A percentile compares a stretch with the other conserved stretches of the same genome.
These are phyloP conservation scores for Limnephilus auricula DNA, from an alignment of 2,888 invertebrate species.

Conservation along the genomic window DNA sequence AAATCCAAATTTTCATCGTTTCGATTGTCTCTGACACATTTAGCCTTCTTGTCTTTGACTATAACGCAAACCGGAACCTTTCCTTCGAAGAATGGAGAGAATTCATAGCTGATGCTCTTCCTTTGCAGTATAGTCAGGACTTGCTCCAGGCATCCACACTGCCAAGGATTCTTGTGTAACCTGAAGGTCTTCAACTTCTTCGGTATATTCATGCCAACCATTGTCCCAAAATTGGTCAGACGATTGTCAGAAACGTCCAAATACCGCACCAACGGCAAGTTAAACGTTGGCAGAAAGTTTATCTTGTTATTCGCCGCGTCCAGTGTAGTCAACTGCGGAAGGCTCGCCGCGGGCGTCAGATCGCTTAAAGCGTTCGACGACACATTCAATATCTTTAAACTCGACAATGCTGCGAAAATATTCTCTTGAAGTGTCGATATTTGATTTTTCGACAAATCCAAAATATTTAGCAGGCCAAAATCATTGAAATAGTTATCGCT, in stretches of 20 bases:
- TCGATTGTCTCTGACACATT: conserved; percentile 55
- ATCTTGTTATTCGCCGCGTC: conserved; percentile 59
- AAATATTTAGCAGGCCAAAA: conserved; percentile 28
- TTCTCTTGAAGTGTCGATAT: conserved; percentile 41
- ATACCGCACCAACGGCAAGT: conserved; percentile 28
- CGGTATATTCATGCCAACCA: conserved; percentile 54
- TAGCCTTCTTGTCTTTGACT: conserved; percentile 37
- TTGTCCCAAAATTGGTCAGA: conserved; percentile 57
- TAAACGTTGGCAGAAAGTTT: conserved; percentile 44
- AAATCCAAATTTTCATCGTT: conserved; percentile 56
- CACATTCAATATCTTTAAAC: conserved; percentile 54
- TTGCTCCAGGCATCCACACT: conserved; percentile 61
- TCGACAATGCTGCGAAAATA: conserved; percentile 39
- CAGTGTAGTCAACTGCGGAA: conserved; percentile 48
- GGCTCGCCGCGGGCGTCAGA: background rate
- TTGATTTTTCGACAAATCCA: conserved; percentile 59
- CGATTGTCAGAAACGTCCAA: conserved; percentile 58
- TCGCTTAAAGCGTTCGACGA: conserved; percentile 54
- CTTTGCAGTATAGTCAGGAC: conserved; percentile 47
- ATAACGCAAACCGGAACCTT: conserved; percentile 59
- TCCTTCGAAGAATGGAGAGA: conserved; percentile 54
- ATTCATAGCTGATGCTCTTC: conserved; percentile 53
- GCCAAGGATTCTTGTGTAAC: conserved; percentile 62
- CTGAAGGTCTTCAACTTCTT: conserved; percentile 50
- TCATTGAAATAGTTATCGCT: conserved; percentile 56